These are phyloP conservation scores for Slavum lentiscoides DNA, from an alignment of 2,888 invertebrate species.

Conservation along the genomic window DNA sequence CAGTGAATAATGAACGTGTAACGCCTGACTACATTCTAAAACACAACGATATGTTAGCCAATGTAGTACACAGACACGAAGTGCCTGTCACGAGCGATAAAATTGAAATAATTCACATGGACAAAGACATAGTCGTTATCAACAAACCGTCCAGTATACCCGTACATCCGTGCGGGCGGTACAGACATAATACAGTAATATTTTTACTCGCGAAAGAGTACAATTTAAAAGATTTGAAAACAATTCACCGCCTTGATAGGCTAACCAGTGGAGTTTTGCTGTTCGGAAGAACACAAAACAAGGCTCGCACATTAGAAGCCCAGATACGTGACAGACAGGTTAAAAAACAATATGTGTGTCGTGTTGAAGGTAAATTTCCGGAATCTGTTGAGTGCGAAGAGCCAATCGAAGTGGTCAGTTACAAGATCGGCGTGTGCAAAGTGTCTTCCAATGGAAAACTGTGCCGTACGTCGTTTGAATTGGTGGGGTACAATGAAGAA, in stretches of 20 bases:
- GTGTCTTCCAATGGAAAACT: conserved; percentile 91
- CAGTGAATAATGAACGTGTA: conserved; percentile 90
- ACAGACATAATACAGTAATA: conserved; percentile 94
- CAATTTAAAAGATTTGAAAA: conserved; percentile 88
- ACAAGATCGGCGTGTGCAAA: conserved; percentile 95
- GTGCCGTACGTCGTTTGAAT: conserved; percentile 87
- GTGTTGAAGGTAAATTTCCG: conserved; percentile 92
- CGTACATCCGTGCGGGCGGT: conserved; percentile 98
- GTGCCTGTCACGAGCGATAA: conserved; percentile 95
- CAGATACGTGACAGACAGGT: conserved; percentile 90
- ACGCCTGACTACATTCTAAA: conserved; percentile 87
- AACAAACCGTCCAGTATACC: conserved; percentile 99
- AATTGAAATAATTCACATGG: conserved; percentile 96
- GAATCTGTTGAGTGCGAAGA: conserved; percentile 83
- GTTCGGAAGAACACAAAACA: conserved; percentile 90
- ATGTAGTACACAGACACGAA: conserved; percentile 98
- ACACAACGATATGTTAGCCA: conserved; percentile 89
- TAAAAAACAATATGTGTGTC: conserved; percentile 91
- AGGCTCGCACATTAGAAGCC: conserved; percentile 91
- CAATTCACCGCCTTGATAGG: conserved; percentile 93
- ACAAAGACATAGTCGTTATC: conserved; percentile 97
- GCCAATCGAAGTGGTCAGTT: conserved; percentile 89
- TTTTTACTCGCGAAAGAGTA: conserved; percentile 96
- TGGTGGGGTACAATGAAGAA: conserved; percentile 75
- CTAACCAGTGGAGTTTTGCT: conserved; percentile 91